phyloP scores from a whole-genome alignment of 2,797 vertebrate species.

The Vespertilio murinus region DNA sequence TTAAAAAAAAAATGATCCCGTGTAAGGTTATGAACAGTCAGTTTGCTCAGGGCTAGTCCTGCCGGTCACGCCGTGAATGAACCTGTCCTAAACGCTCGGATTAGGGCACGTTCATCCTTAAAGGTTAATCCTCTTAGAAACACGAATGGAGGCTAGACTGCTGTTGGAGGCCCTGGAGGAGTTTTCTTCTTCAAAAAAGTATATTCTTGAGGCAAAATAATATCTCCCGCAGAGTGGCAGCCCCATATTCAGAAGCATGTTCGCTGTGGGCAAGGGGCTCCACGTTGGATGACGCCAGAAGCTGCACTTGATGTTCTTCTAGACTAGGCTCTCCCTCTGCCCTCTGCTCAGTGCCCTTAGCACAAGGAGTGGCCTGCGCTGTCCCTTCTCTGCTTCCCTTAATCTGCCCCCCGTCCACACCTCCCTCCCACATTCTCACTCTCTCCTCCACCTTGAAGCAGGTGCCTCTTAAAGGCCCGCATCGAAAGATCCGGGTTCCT shows the following conservation, averaged over 20 bases:
- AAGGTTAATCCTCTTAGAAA: conserved; percentile 12
- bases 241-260: neutral
- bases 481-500: neutral
- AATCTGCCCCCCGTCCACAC: neutral
- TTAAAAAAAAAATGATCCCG: neutral
- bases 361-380: neutral
- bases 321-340: neutral
- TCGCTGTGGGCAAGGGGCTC: neutral
- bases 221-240: neutral
- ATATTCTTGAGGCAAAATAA: conserved; percentile 2
- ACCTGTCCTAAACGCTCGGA: neutral
- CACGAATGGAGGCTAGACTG: neutral
- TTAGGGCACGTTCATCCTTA: neutral
- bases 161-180: neutral
- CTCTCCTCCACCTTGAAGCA: conserved; percentile 49
- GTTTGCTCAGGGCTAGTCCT: neutral
- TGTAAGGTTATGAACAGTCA: neutral
- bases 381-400: neutral
- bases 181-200: conserved; percentile 22
- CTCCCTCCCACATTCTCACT: neutral
- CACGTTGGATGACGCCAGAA: neutral
- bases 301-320: neutral
- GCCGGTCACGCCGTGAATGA: neutral
- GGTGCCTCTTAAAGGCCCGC: conserved; percentile 47
- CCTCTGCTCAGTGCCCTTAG: neutral